Base-by-base conservation (phyloP, 2,888 invertebrate genomes). In the Polylopha cassiicola region DNA sequence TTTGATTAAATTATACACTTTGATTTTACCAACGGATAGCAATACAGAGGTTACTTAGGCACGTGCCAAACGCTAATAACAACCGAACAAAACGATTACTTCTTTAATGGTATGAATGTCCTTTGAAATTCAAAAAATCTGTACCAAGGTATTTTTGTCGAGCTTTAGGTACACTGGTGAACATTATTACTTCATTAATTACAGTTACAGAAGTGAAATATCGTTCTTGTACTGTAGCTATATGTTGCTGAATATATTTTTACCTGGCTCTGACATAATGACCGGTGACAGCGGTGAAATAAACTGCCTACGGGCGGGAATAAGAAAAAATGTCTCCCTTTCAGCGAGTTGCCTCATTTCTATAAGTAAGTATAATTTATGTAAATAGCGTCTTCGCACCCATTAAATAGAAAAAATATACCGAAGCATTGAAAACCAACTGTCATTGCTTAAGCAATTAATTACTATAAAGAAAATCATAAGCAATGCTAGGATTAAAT, bases 311-410 rank as follows among this genome's bases (percentile, higher is more conserved):
- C 53, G 62, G 65, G 59, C 59, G 55, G 61, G 58, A 66, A 67
- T 65, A 66, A 68, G n/a, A n/a, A 65, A 71, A 66, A 70, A 65
- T 60, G 66, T 60, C 60, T 65, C 57, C 60, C 58, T 67, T 69
- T 66, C 57, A 61, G 47, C 53, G 58, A 58, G 51, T 61, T 50
- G 58, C 58, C 61, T 65, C 61, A 62, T 58, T 65, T 64, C 56
- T 61, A 62, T 70, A n/a, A n/a, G n/a, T n/a, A n/a, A n/a, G n/a
- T n/a, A 66, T 69, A 65, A 72, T 67, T 70, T 65, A 61, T 61
- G 62, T 64, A 63, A 66, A 69, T 63, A 58, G 64, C 61, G 57
- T 56, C 58, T 55, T 50, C 50, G 41, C 26, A 24, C 34, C 37
- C 29, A 22, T 34, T 34, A 36, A 30, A 41, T 37, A 42, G 26